phyloP scores from a whole-genome alignment of 1,140 invertebrate genomes.

The Rhagoletis pomonella region DNA sequence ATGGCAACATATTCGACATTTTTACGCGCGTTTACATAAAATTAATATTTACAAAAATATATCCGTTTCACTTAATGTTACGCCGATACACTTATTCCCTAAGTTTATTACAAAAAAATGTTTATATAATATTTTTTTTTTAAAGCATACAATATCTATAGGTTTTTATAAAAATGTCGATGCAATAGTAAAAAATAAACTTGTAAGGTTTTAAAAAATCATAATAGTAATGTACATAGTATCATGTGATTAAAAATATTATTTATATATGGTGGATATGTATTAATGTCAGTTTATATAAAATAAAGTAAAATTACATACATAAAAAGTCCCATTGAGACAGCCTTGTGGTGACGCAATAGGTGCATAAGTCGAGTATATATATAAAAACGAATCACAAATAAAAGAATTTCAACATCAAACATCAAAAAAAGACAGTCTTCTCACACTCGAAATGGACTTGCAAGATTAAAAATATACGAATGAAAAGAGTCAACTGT shows the following conservation, averaged over 20 bases:
- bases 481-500: no score
- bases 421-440: no score
- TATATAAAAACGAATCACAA: constrained; percentile 33
- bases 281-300: constrained; percentile 10
- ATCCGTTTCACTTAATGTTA: background rate
- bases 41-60: constrained; percentile 29
- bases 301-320: constrained; percentile 16
- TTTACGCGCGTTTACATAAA: constrained; percentile 23
- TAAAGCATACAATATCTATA: background rate
- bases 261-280: background rate
- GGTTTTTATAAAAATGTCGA: constrained; percentile 27
- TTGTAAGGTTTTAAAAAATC: no score
- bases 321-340: background rate
- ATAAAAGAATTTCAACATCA: background rate
- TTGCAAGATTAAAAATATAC: no score
- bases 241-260: constrained; percentile 11
- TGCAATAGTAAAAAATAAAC: background rate
- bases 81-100: background rate
- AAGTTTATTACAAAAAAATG: constrained; percentile 12
- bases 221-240: background rate
- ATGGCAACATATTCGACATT: constrained; percentile 51
- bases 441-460: no score
- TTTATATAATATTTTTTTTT: background rate
- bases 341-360: background rate
- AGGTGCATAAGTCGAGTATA: constrained; percentile 8